phyloP scores from a whole-genome alignment of 2,888 invertebrate genomes.

The Girardia tigrina region DNA sequence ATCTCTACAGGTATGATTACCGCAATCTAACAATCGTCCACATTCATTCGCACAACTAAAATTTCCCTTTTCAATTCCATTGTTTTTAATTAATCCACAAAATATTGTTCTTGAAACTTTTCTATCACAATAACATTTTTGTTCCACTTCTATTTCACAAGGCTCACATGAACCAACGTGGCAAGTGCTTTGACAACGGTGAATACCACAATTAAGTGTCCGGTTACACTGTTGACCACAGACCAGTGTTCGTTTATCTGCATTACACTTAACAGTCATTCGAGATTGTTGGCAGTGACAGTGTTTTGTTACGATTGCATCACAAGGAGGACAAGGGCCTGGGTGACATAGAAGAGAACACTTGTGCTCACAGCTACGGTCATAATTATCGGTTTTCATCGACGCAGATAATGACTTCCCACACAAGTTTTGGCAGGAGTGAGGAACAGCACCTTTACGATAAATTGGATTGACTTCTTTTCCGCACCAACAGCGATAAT shows the following conservation, averaged over 20 bases:
- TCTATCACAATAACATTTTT: slow-evolving; percentile 45
- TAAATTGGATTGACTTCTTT: slow-evolving; percentile 61
- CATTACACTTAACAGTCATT: slow-evolving; percentile 42
- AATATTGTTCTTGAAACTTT: slow-evolving; percentile 52
- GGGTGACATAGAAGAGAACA: slow-evolving; percentile 27
- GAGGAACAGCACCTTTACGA: slow-evolving; percentile 53
- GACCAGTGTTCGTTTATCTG: background rate
- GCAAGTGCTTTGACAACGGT: slow-evolving; percentile 62
- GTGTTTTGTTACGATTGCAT: slow-evolving; percentile 10
- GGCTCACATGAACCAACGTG: slow-evolving; percentile 65
- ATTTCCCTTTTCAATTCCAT: too few relatives aligned
- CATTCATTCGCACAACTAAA: slow-evolving; percentile 39
- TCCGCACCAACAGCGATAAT: slow-evolving; percentile 68
- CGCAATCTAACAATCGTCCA: slow-evolving; percentile 45
- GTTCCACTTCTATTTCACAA: slow-evolving; percentile 53
- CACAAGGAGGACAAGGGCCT: slow-evolving; percentile 38
- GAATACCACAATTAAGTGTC: slow-evolving; percentile 63
- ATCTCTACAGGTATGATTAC: slow-evolving; percentile 59
- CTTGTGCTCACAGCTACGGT: background rate
- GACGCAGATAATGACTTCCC: slow-evolving; percentile 47
- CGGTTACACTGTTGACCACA: slow-evolving; percentile 66
- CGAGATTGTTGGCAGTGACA: slow-evolving; percentile 56
- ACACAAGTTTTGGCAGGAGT: slow-evolving; percentile 79
- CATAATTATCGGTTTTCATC: background rate
- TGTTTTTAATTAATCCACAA: slow-evolving; percentile 54